A percentile compares a stretch with the other conserved stretches of the same genome.
Conservation (phyloP, 2,797 vertebrate species). For the Platalea minor region DNA sequence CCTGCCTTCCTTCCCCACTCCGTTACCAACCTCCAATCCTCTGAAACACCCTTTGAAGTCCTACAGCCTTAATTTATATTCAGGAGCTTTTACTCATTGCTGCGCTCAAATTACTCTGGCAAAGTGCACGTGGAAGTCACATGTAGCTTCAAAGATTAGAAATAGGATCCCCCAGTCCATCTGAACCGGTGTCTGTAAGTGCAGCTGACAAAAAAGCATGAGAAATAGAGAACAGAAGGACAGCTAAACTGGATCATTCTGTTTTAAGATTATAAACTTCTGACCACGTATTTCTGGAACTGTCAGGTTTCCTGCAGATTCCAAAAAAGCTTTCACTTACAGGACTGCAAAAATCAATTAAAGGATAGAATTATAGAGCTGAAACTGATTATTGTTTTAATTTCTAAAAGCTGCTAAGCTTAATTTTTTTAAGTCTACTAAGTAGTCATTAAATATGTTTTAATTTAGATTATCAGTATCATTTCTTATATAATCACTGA, state of each 20-base stretch:
- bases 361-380: neutral
- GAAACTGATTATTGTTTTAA: neutral
- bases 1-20: neutral
- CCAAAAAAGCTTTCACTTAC: neutral
- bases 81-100: neutral
- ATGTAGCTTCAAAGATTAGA: neutral
- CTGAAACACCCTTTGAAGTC: neutral
- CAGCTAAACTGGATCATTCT: neutral
- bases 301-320: neutral
- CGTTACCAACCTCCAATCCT: neutral
- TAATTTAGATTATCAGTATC: neutral
- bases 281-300: rapidly evolving
- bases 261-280: neutral
- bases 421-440: neutral
- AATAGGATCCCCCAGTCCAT: neutral
- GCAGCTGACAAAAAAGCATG: rapidly evolving
- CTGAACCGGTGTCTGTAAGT: neutral
- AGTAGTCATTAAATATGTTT: neutral
- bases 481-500: neutral
- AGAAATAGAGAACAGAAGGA: neutral
- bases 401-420: neutral
- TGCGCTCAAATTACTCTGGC: neutral
- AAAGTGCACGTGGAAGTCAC: neutral
- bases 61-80: neutral
- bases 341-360: neutral